Base-by-base conservation (phyloP, 2,113 vertebrate genomes). In the Apistogramma diplotaenia region DNA sequence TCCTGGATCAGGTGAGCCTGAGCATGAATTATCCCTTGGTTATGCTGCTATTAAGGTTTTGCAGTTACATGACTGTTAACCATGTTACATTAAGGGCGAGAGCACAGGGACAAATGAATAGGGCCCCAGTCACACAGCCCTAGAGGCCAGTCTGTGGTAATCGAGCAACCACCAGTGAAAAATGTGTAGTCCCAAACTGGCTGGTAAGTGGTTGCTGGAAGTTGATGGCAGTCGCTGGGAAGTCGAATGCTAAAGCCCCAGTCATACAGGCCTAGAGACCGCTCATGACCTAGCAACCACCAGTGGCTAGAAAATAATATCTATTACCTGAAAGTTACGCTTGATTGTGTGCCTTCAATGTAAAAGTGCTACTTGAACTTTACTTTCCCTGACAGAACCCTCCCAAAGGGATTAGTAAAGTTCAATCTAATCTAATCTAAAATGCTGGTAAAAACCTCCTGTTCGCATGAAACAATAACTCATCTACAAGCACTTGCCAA, bases 241-340 rank as follows among this genome's bases (percentile, higher is more conserved):
- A 59, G 33, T 29, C 6, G 9, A 60, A 11, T 31, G 57, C 9
- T n/a, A n/a, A n/a, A n/a, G n/a, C n/a, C n/a, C n/a, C n/a, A n/a
- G n/a, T n/a, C n/a, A n/a, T n/a, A n/a, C n/a, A n/a, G n/a, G n/a
- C n/a, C n/a, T n/a, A n/a, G n/a, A n/a, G n/a, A n/a, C n/a, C n/a
- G n/a, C n/a, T n/a, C 10, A 60, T 35, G 58, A 35, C 10, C 35
- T 21, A 61, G 33, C 21, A 62, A 12, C 33, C 19, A 13, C n/a
- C 33, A 8, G 11, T 61, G 58, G 58, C 31, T 21, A 35, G 31
- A 11, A 18, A 33, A 37, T 6, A 61, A 61, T 12, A n/a, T 61
- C 19, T 0, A 61, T 37, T 3, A 31, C 0, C 33, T n/a, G 13
- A 15, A n/a, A n/a, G n/a, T n/a, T n/a, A n/a, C n/a, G n/a, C n/a